phyloP scores from a whole-genome alignment of 2,113 vertebrate species.

The Ictalurus furcatus region DNA sequence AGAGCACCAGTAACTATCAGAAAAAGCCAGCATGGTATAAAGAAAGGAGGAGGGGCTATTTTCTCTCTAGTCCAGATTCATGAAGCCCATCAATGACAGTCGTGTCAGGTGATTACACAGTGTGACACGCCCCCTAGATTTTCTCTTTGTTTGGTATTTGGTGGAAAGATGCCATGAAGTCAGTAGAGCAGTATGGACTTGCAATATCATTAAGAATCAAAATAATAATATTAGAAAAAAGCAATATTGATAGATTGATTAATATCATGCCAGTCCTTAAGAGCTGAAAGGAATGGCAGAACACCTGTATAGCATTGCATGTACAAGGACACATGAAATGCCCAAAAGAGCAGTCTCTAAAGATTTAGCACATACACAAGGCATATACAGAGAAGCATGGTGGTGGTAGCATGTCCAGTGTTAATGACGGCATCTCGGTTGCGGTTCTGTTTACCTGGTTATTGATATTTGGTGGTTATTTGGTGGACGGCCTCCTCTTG shows the following conservation, averaged over 20 bases:
- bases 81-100: background rate
- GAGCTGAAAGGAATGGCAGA: background rate
- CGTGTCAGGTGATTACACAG: background rate
- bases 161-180: background rate
- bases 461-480: background rate
- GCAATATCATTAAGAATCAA: background rate
- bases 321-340: background rate
- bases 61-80: background rate
- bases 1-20: background rate
- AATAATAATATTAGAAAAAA: background rate
- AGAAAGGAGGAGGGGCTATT: background rate
- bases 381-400: background rate
- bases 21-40: background rate
- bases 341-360: background rate
- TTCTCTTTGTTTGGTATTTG: background rate
- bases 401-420: background rate
- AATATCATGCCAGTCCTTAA: background rate
- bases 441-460: background rate
- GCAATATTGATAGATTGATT: background rate
- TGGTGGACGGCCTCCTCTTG: background rate
- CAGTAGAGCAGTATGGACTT: background rate
- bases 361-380: background rate
- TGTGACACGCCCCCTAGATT: background rate
- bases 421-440: background rate
- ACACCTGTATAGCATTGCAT: no score